A percentile compares a stretch with the other conserved stretches of the same genome.
These are phyloP conservation scores for Schizothorax lantsangensis DNA, from an alignment of 2,797 vertebrate genomes.

Conservation along the genomic window DNA sequence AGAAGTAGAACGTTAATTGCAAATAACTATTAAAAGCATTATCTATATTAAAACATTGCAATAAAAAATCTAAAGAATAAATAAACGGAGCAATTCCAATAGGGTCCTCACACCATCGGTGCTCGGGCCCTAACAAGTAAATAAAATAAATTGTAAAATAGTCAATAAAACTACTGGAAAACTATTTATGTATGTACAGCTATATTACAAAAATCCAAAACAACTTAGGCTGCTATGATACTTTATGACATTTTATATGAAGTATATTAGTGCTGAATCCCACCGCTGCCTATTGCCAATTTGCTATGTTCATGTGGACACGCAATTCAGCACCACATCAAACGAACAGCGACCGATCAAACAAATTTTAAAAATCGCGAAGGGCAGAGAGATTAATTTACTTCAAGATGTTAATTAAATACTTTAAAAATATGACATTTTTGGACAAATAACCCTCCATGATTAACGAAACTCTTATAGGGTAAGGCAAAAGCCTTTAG, in stretches of 20 bases:
- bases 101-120: no score
- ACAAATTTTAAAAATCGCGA: no score
- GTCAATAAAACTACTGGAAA: neutral
- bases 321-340: neutral
- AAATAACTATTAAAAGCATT: neutral
- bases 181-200: neutral
- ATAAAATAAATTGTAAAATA: neutral
- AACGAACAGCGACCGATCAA: no score
- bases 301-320: neutral
- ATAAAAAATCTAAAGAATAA: neutral
- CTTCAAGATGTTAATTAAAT: no score
- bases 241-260: neutral
- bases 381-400: no score
- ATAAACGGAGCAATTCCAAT: no score
- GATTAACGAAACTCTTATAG: no score
- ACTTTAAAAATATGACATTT: no score
- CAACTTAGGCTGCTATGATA: neutral
- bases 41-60: neutral
- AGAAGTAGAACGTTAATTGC: no score
- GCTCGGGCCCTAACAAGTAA: no score
- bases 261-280: neutral
- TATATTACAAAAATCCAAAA: neutral
- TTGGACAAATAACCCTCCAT: no score
- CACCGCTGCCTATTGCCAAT: neutral
- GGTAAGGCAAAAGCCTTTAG: no score